Evolutionary conservation across 2,797 vertebrate species (phyloP).

Genomic region (Chrosomus eos): DNA sequence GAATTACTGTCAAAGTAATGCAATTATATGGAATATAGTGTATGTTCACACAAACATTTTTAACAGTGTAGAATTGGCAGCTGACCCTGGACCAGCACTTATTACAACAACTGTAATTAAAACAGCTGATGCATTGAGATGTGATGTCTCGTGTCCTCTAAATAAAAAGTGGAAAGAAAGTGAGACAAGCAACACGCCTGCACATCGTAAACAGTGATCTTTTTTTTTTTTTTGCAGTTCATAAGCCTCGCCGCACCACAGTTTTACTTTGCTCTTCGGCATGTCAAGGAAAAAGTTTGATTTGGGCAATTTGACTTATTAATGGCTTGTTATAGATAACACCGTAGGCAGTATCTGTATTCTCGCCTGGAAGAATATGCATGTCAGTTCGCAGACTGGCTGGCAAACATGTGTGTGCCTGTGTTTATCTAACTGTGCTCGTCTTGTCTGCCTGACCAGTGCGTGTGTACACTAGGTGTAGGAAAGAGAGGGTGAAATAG

Average conservation of each 20-base stretch:
- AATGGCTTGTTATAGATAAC: constrained; percentile 46
- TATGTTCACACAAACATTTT: accelerated
- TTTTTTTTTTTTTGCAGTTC: background rate
- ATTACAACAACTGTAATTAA: background rate
- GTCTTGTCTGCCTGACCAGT: constrained; percentile 34
- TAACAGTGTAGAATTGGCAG: background rate
- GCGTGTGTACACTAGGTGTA: constrained; percentile 24
- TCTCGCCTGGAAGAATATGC: constrained; percentile 22
- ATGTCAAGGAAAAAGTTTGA: constrained; percentile 33
- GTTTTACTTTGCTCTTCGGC: background rate
- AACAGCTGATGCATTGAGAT: background rate
- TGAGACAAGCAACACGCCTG: background rate
- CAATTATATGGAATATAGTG: no score
- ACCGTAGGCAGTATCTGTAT: constrained; percentile 34
- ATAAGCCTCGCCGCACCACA: background rate
- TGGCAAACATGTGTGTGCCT: background rate
- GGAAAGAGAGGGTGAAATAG: constrained; percentile 45
- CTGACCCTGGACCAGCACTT: background rate
- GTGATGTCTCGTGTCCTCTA: background rate
- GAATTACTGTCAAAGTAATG: no score
- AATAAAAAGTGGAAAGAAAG: constrained; percentile 2
- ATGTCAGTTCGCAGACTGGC: constrained; percentile 21
- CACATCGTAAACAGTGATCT: background rate
- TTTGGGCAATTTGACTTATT: constrained; percentile 39
- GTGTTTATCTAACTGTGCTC: constrained; percentile 32